A percentile compares a stretch with the other conserved stretches of the same genome.
These are phyloP conservation scores for Odontocerum albicorne DNA, from an alignment of 2,888 invertebrate species.

Conservation along the genomic window DNA sequence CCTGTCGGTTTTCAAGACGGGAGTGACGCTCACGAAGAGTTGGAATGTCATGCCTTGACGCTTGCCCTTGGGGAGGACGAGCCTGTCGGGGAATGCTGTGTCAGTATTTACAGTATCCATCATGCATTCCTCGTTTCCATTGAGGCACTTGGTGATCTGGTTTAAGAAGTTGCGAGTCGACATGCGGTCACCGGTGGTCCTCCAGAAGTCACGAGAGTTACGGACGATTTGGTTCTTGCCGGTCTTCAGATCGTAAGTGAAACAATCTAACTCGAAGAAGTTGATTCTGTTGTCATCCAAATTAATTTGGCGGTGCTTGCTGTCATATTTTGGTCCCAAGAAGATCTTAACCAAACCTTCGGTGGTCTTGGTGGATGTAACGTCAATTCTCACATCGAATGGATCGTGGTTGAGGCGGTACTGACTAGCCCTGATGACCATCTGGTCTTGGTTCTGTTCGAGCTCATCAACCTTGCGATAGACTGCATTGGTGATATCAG, in stretches of 20 bases:
- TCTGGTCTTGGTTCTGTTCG: constrained; percentile 52
- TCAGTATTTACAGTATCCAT: constrained; percentile 53
- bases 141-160: constrained; percentile 51
- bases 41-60: constrained; percentile 64
- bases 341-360: constrained; percentile 67
- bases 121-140: constrained; percentile 52
- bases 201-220: constrained; percentile 60
- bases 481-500: constrained; percentile 66
- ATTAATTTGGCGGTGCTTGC: constrained; percentile 57
- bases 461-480: constrained; percentile 52
- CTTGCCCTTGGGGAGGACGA: constrained; percentile 66
- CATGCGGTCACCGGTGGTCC: constrained; percentile 58
- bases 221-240: constrained; percentile 57
- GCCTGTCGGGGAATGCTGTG: constrained; percentile 62
- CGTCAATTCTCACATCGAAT: constrained; percentile 59
- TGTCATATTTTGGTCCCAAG: constrained; percentile 70
- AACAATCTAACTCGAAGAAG: constrained; percentile 62
- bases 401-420: constrained; percentile 66
- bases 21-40: constrained; percentile 61
- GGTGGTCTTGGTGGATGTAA: constrained; percentile 58
- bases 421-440: constrained; percentile 59
- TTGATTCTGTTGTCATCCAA: constrained; percentile 53
- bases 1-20: constrained; percentile 47
- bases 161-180: constrained; percentile 50
- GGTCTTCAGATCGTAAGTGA: constrained; percentile 49